Conservation (phyloP, 2,888 invertebrate species). For the Copidosoma aretas region DNA sequence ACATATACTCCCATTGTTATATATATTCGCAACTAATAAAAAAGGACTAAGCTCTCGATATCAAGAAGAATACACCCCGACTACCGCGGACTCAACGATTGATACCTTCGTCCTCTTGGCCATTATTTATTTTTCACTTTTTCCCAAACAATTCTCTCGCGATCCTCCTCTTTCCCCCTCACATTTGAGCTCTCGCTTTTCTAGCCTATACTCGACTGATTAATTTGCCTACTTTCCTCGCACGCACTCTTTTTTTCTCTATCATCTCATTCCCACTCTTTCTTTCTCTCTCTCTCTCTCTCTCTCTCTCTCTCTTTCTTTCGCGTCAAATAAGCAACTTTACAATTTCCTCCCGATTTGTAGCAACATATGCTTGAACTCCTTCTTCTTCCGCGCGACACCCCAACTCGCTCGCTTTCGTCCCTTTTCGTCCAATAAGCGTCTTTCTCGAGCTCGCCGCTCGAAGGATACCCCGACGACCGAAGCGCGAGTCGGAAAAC, state of each 20-base stretch:
- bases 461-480: too few relatives aligned
- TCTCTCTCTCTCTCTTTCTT: slow-evolving; percentile 19
- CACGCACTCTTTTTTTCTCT: neutral
- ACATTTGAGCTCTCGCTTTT: neutral
- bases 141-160: too few relatives aligned
- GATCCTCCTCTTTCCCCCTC: neutral
- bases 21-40: slow-evolving; percentile 54
- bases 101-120: slow-evolving; percentile 1
- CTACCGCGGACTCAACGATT: slow-evolving; percentile 12
- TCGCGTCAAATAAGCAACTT: slow-evolving; percentile 22
- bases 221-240: slow-evolving; percentile 16
- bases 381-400: neutral
- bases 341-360: slow-evolving; percentile 24
- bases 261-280: neutral
- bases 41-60: slow-evolving; percentile 56
- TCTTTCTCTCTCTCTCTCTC: slow-evolving; percentile 16
- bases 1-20: slow-evolving; percentile 52
- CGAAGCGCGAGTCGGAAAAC: too few relatives aligned
- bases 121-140: neutral
- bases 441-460: too few relatives aligned
- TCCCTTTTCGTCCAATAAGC: too few relatives aligned
- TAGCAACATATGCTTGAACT: slow-evolving; percentile 14
- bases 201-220: slow-evolving; percentile 2
- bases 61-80: slow-evolving; percentile 22
- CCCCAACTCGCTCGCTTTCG: neutral